These are phyloP conservation scores for Probosciger aterrimus DNA, from an alignment of 2,113 vertebrate genomes.

Conservation along the genomic window DNA sequence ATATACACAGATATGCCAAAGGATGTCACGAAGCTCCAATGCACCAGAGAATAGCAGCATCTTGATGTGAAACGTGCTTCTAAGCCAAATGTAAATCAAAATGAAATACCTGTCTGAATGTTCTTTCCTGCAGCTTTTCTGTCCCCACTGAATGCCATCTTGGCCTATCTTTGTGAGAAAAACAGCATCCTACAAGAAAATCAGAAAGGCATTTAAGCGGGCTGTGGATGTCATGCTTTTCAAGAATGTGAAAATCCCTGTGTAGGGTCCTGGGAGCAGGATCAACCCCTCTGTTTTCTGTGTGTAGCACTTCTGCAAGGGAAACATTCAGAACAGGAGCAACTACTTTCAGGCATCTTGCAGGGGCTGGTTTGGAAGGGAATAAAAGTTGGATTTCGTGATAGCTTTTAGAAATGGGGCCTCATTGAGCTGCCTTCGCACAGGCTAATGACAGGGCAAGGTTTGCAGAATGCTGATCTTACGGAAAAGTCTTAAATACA, in stretches of 20 bases:
- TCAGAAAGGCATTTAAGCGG: not conserved
- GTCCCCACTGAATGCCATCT: not conserved
- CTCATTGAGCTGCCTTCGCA: not conserved
- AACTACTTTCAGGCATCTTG: not conserved
- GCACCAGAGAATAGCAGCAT: not conserved
- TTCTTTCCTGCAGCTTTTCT: not conserved
- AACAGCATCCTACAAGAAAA: not conserved
- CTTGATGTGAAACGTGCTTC: not conserved
- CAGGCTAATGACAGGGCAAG: not conserved
- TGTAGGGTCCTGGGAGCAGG: not conserved
- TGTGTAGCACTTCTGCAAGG: not conserved
- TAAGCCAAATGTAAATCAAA: not conserved
- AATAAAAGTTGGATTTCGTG: not conserved
- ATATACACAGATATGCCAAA: not conserved
- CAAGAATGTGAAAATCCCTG: not conserved
- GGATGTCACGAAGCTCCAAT: not conserved
- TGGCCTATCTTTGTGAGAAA: not conserved
- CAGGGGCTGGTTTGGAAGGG: not conserved
- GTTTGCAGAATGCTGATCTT: not conserved
- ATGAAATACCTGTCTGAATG: fast-evolving
- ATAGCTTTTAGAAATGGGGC: not conserved
- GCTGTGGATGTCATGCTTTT: not conserved
- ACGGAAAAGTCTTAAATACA: not conserved
- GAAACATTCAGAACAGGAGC: not conserved
- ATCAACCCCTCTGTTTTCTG: not conserved